phyloP scores from a whole-genome alignment of 2,888 invertebrate species.

The Dynastes maya region DNA sequence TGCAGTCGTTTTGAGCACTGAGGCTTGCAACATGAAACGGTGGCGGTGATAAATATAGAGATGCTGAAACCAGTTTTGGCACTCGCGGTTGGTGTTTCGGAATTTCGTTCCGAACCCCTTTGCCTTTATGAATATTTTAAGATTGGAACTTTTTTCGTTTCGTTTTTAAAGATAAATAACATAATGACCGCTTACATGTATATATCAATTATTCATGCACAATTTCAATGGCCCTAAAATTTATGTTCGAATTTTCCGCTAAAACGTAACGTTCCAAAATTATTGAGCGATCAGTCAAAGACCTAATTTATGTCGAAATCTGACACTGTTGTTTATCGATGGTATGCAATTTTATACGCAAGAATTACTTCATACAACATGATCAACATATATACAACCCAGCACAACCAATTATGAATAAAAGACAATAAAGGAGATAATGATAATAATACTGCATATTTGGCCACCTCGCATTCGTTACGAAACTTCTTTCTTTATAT shows the following conservation, averaged over 20 bases:
- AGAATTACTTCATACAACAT: not conserved
- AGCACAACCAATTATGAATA: not conserved
- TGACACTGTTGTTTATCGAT: conserved; percentile 12
- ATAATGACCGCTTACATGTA: conserved; percentile 50
- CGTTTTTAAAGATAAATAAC: conserved; percentile 46
- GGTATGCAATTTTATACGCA: conserved; percentile 5
- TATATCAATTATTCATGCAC: conserved; percentile 49
- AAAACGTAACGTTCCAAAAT: conserved; percentile 43
- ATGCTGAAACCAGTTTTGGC: conserved; percentile 60
- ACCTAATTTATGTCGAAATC: conserved; percentile 30
- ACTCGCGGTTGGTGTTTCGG: conserved; percentile 50
- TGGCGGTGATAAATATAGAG: conserved; percentile 60
- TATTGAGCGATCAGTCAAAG: conserved; percentile 38
- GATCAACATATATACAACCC: not conserved
- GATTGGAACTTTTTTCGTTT: conserved; percentile 28
- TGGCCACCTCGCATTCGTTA: no score
- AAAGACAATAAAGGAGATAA: not conserved
- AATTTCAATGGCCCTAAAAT: conserved; percentile 46
- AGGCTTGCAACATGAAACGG: conserved; percentile 61
- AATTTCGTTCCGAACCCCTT: conserved; percentile 46
- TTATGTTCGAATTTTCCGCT: conserved; percentile 46
- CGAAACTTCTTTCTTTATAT: no score
- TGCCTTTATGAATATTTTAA: conserved; percentile 50
- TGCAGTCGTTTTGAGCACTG: conserved; percentile 58
- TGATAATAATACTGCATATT: no score